These are phyloP conservation scores for Thymallus thymallus DNA, from an alignment of 2,113 vertebrate genomes.

Conservation along the genomic window DNA sequence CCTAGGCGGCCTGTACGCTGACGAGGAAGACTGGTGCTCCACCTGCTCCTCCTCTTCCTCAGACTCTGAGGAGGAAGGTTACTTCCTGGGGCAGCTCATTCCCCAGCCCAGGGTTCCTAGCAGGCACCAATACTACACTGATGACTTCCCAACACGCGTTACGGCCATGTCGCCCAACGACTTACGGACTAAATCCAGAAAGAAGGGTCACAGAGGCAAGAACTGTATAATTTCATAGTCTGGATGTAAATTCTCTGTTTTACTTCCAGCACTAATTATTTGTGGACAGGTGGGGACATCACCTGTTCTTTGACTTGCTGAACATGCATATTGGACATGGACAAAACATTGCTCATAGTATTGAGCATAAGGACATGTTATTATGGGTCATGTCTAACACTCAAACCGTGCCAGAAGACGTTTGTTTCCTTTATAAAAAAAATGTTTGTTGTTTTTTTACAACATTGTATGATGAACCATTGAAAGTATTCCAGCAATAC, in stretches of 20 bases:
- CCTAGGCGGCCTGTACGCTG: constrained; percentile 78
- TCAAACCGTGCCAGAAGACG: constrained; percentile 8
- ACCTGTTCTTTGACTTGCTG: neutral
- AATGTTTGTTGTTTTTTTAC: constrained; percentile 17
- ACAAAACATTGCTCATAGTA: neutral
- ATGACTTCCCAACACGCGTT: constrained; percentile 83
- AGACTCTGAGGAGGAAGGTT: constrained; percentile 94
- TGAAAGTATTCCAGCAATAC: constrained; percentile 46
- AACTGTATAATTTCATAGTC: constrained; percentile 95
- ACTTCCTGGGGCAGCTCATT: constrained; percentile 94
- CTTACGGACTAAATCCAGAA: constrained; percentile 86
- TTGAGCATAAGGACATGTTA: neutral
- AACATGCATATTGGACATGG: constrained; percentile 9
- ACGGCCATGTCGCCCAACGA: constrained; percentile 77
- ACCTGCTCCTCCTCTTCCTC: constrained; percentile 91
- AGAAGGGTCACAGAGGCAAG: constrained; percentile 90
- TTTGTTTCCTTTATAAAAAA: constrained; percentile 29
- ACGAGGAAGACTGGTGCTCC: constrained; percentile 90
- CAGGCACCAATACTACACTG: constrained; percentile 83
- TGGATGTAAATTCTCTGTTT: neutral
- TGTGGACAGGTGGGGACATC: constrained; percentile 4
- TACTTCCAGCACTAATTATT: constrained; percentile 45
- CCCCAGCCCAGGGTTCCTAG: constrained; percentile 81
- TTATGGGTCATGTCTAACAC: neutral
- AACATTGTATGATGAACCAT: constrained; percentile 42